phyloP scores from a whole-genome alignment of 1,140 invertebrate species.

The Gryon sp. region DNA sequence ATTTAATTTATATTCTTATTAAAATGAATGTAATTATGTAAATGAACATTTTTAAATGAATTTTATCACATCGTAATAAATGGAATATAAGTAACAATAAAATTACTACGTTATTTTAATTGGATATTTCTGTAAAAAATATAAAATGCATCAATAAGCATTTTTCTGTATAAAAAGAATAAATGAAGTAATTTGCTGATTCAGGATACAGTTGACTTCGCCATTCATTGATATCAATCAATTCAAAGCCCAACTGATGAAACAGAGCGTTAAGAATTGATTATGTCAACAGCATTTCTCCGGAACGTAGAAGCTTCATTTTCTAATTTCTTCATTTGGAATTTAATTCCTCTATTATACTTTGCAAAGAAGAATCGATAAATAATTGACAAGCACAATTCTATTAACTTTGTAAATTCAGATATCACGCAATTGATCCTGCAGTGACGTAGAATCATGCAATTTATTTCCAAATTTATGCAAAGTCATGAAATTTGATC shows the following conservation, averaged over 20 bases:
- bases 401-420: conserved; percentile 2
- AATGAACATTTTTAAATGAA: too few species aligned
- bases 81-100: too few species aligned
- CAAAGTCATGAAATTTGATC: conserved; percentile 6
- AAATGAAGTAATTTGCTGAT: conserved; percentile 1
- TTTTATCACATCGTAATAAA: too few species aligned
- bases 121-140: too few species aligned
- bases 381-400: conserved; percentile 7
- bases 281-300: conserved; percentile 15
- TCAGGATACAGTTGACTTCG: background rate
- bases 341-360: background rate
- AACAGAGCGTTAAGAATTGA: conserved; percentile 10
- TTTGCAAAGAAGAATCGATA: background rate
- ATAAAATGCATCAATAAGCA: too few species aligned
- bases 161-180: too few species aligned
- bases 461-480: conserved; percentile 26
- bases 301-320: background rate
- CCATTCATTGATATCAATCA: conserved; percentile 11
- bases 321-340: background rate
- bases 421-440: background rate
- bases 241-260: conserved; percentile 3
- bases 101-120: too few species aligned
- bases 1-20: too few species aligned
- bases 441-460: background rate
- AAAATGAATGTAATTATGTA: too few species aligned